Evolutionary conservation across 2,797 vertebrate species (phyloP), one percentile per base, ranked within the genome.

Genomic region (Poecilia picta): DNA sequence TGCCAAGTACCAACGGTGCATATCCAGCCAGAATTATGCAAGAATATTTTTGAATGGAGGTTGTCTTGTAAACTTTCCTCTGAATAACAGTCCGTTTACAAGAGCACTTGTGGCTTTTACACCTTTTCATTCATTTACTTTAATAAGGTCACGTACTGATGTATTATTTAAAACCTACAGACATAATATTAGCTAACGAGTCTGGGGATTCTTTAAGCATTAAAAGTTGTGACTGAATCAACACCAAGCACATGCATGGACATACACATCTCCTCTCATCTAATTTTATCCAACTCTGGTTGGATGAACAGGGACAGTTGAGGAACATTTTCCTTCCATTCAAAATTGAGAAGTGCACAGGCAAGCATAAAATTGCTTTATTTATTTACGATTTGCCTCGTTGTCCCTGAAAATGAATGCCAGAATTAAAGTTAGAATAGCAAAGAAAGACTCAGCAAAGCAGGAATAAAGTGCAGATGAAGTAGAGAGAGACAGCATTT

Each of bases 331-430:
- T 81, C 83, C 87, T 90, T 87, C 91, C 82, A 87, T 90, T 89
- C 89, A 79, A 85, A 88, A 90, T 88, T 88, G 84, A 87, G 89
- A 87, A 88, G 88, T 86, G 89, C 88, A 91, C 89, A 81, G 74
- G 88, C 89, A 90, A 93, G 91, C 92, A 90, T 93, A 91, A 93
- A 93, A 93, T 94, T 88, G 92, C 93, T 93, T 94, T 94, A 92
- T 94, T 93, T 94, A 94, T 94, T 94, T 92, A 93, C 79, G 86
- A 91, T 85, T 72, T 89, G 91, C 88, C 88, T 89, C 88, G 78
- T 89, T 92, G 90, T 93, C 80, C 84, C 89, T 82, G 83, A 86
- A 90, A 91, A 92, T 88, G 79, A 92, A 93, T 87, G 88, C 84
- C 45, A 46, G 87, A 90, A 91, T 88, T 88, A 84, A 83, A 87